Percentiles rank a stretch among this genome's conserved stretches.
phyloP scores from a whole-genome alignment of 2,797 vertebrate genomes.

The Aeoliscus strigatus region DNA sequence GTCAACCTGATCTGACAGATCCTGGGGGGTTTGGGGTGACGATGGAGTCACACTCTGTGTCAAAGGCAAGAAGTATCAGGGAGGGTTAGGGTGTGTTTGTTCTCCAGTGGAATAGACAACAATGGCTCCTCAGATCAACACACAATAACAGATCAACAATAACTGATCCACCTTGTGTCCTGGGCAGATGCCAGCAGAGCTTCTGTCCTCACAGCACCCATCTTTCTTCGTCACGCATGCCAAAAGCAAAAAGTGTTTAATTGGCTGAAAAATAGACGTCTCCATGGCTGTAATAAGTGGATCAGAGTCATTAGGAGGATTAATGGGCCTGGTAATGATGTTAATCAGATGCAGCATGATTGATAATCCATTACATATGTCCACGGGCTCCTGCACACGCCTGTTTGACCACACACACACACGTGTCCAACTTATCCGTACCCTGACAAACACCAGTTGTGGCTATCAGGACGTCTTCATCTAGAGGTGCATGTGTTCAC shows the following conservation, averaged over 20 bases:
- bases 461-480: no score
- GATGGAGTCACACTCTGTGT: no score
- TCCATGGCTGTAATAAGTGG: constrained; percentile 69
- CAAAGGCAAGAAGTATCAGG: no score
- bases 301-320: constrained; percentile 71
- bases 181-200: constrained; percentile 29
- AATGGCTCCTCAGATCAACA: no score
- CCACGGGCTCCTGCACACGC: constrained; percentile 14
- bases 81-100: no score
- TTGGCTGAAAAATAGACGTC: constrained; percentile 69
- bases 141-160: no score
- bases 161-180: constrained; percentile 25
- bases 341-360: constrained; percentile 69
- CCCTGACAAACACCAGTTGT: no score
- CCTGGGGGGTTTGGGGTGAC: no score
- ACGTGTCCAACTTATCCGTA: no score
- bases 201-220: constrained; percentile 20
- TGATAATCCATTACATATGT: constrained; percentile 63
- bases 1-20: no score
- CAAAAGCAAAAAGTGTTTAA: constrained; percentile 66
- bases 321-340: constrained; percentile 73
- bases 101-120: no score
- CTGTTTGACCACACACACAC: not conserved
- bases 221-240: constrained; percentile 22
- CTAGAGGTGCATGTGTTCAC: no score